Evolutionary conservation across 1,140 invertebrate genomes (phyloP), one percentile per base, ranked within the genome.

Genomic region (Penaeus japonicus): DNA sequence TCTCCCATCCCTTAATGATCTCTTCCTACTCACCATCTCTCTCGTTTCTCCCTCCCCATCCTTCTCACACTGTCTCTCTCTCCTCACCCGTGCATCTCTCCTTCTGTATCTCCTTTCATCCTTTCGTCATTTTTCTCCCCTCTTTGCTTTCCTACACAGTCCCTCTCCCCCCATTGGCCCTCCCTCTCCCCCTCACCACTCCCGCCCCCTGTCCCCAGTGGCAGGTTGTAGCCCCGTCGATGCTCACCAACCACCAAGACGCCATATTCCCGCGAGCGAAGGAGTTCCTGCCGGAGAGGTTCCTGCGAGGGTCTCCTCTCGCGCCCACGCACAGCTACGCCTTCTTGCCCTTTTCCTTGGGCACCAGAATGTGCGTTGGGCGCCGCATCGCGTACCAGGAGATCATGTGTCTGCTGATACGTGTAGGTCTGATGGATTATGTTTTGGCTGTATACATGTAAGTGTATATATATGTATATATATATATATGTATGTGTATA

Each of bases 231-330:
- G 79, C 73, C 7, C 80, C 87, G 22, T 83, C 87, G 24, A 78
- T 88, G 87, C 70, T 88, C 5, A 32, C 84, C 65, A 83, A 88
- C 87, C 65, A 62, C 70, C 57, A 81, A 35, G 87, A 88, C 53
- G 20, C 24, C 5, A 32, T 88, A 0, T 88, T 88, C 80, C 87
- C 87, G 4, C 47, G 81, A 12, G 87, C 87, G 10, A 32, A 32
- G 1, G 80, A 88, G 54, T 88, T 88, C 80, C 54, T 88, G 80
- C 87, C 87, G 15, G 87, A 88, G 70, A 84, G 87, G 70, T 88
- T 88, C 80, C 22, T 88, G 47, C 22, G 87, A 18, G 87, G 87
- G 18, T 88, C 87, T 10, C 65, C 65, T 54, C 39, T 54, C 24
- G 79, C 87, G 18, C 87, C 87, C 1, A 35, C 53, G 0, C 87